phyloP scores from a whole-genome alignment of 2,113 vertebrate species.

The Notiomystis cincta region DNA sequence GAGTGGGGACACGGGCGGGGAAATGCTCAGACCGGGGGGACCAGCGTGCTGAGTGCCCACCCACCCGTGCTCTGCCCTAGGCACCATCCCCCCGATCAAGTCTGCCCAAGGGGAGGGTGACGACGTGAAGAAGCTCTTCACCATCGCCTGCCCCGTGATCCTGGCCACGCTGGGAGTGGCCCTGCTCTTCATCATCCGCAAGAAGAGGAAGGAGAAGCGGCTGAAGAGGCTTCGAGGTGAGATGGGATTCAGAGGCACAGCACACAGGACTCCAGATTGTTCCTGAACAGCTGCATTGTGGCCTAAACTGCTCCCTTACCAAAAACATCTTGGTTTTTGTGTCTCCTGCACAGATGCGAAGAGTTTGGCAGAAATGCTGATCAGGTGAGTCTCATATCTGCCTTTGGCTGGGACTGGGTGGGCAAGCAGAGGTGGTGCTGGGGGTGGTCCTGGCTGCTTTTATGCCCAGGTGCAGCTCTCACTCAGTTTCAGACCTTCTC shows the following conservation, averaged over 20 bases:
- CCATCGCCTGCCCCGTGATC: constrained; percentile 93
- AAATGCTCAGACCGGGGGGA: accelerated
- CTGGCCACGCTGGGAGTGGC: constrained; percentile 90
- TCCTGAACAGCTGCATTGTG: background rate
- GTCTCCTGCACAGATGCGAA: constrained; percentile 84
- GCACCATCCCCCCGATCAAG: constrained; percentile 96
- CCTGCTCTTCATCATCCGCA: constrained; percentile 91
- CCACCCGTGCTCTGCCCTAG: background rate
- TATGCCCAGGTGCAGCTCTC: background rate
- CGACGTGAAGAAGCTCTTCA: constrained; percentile 95
- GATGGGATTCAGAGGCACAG: background rate
- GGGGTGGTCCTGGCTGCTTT: background rate
- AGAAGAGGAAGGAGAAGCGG: constrained; percentile 95
- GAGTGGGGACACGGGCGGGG: constrained; percentile 53
- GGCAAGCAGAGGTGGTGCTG: background rate
- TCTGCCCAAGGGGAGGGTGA: constrained; percentile 91
- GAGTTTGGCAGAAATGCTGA: constrained; percentile 97
- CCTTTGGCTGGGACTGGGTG: background rate
- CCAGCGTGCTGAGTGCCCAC: accelerated
- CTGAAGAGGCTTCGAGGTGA: constrained; percentile 94
- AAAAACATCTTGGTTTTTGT: background rate
- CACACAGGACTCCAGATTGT: accelerated
- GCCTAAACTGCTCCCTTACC: background rate
- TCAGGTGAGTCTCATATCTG: constrained; percentile 77
- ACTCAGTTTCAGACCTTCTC: accelerated